Evolutionary conservation across 2,113 vertebrate genomes (phyloP).

Genomic region (Brevimyrus niger): DNA sequence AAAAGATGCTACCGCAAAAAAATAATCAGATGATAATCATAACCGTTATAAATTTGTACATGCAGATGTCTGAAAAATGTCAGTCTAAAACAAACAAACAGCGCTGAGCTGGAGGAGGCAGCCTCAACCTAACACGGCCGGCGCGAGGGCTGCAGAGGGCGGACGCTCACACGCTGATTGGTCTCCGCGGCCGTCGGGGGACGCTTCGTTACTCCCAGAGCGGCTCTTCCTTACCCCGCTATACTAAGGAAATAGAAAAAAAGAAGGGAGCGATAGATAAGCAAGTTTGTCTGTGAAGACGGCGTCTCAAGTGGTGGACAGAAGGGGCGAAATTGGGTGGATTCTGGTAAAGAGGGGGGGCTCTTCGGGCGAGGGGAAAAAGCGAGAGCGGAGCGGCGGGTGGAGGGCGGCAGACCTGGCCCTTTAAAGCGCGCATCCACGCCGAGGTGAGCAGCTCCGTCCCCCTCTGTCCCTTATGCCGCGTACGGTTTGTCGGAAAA

Average conservation of each 20-base stretch:
- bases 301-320: constrained; percentile 22
- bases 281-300: constrained; percentile 26
- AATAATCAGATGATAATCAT: background rate
- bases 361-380: constrained; percentile 9
- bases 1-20: background rate
- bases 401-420: constrained; percentile 20
- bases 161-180: constrained; percentile 12
- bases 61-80: background rate
- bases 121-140: constrained; percentile 13
- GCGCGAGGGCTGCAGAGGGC: constrained; percentile 1
- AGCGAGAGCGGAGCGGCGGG: constrained; percentile 15
- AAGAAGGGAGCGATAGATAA: constrained; percentile 7
- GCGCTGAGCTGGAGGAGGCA: background rate
- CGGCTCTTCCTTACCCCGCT: constrained; percentile 17
- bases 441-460: constrained; percentile 21
- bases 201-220: constrained; percentile 1
- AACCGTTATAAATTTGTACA: background rate
- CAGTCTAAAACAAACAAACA: constrained; percentile 13
- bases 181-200: background rate
- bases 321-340: constrained; percentile 25
- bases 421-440: constrained; percentile 25
- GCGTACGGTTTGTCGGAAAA: background rate
- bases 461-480: constrained; percentile 3
- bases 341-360: constrained; percentile 20
- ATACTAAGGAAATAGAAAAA: constrained; percentile 22